Evolutionary conservation across 2,113 vertebrate species (phyloP).

Genomic region (Trinectes maculatus): DNA sequence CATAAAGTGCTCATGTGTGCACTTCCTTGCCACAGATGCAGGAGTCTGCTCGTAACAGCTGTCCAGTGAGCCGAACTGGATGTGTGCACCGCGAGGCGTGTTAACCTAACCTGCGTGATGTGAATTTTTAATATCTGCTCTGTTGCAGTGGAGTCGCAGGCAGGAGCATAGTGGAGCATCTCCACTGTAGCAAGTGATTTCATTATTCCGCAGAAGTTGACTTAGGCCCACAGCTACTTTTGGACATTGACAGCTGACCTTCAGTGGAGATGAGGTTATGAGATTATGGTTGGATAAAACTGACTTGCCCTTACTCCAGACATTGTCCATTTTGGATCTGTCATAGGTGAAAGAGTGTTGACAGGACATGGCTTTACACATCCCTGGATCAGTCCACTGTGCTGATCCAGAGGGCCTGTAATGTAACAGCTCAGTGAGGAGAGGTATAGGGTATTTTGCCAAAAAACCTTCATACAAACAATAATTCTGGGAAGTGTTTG

Average conservation of each 20-base stretch:
- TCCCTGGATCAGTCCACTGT: too few species aligned
- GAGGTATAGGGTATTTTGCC: background rate
- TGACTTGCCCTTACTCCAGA: too few species aligned
- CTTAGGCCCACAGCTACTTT: background rate
- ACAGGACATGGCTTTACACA: too few species aligned
- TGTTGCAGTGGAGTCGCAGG: conserved; percentile 24
- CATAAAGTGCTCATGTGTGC: conserved; percentile 46
- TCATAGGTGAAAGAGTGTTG: too few species aligned
- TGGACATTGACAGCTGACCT: background rate
- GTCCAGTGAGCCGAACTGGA: conserved; percentile 57
- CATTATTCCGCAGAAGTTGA: conserved; percentile 29
- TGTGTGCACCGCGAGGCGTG: conserved; percentile 59
- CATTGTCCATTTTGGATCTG: too few species aligned
- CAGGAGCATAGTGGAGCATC: background rate
- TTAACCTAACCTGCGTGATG: conserved; percentile 77
- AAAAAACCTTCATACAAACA: conserved; percentile 20
- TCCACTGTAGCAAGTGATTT: conserved; percentile 22
- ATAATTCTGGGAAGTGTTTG: conserved; percentile 46
- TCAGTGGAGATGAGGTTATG: too few species aligned
- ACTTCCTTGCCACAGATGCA: conserved; percentile 48
- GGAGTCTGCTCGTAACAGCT: conserved; percentile 22
- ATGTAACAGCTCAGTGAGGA: conserved; percentile 21
- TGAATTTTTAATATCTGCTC: conserved; percentile 71
- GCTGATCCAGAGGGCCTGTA: conserved; percentile 13
- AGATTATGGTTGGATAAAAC: too few species aligned